phyloP scores from a whole-genome alignment of 1,140 invertebrate genomes.

The Dreissena polymorpha region DNA sequence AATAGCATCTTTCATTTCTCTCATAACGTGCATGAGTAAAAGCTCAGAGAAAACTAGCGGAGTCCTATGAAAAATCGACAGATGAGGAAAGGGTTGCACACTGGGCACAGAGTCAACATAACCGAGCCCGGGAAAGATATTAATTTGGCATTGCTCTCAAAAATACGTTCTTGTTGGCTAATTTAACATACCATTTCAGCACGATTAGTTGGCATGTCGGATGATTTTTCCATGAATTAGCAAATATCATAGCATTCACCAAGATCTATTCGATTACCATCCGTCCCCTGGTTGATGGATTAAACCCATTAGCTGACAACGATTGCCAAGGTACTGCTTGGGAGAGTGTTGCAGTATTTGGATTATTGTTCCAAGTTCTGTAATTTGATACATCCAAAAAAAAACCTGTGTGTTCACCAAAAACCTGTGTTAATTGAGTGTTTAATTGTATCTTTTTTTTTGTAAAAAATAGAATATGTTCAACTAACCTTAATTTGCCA shows the following conservation, averaged over 20 bases:
- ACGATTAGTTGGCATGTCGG: conserved; percentile 50
- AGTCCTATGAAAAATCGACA: conserved; percentile 20
- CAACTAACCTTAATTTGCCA: too few relatives aligned
- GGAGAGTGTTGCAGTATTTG: neutral
- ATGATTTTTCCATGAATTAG: conserved; percentile 60
- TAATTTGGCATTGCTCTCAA: conserved; percentile 51
- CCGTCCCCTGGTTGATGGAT: conserved; percentile 45
- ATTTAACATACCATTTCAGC: conserved; percentile 57
- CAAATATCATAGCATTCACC: conserved; percentile 55
- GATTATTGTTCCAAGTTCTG: too few relatives aligned
- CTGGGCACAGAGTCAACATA: conserved; percentile 51
- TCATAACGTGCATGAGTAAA: too few relatives aligned
- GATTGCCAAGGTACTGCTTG: neutral
- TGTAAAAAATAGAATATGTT: too few relatives aligned
- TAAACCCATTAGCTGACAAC: conserved; percentile 41
- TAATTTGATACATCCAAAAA: too few relatives aligned
- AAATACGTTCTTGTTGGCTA: conserved; percentile 35
- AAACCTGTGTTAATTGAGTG: too few relatives aligned
- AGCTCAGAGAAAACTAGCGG: too few relatives aligned
- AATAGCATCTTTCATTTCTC: too few relatives aligned
- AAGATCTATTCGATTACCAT: conserved; percentile 46
- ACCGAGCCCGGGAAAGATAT: conserved; percentile 37
- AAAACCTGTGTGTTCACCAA: too few relatives aligned
- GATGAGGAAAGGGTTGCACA: conserved; percentile 49
- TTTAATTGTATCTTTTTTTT: too few relatives aligned